phyloP scores from a whole-genome alignment of 2,888 invertebrate species.

The Agonopterix alstromeriana region DNA sequence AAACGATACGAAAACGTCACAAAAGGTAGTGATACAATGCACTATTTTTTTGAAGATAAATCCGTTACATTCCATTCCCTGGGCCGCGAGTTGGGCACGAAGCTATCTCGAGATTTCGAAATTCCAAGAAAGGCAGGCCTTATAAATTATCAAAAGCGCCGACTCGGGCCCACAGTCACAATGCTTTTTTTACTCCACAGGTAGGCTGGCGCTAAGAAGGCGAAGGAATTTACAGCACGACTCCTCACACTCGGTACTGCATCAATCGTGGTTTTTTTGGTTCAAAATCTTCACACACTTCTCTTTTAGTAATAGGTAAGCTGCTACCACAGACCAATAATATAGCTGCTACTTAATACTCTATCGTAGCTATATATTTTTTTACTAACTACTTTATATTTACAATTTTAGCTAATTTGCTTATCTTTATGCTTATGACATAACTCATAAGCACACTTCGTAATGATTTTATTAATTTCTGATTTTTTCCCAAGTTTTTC shows the following conservation, averaged over 20 bases:
- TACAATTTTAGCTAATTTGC: too few species aligned
- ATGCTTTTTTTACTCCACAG: constrained; percentile 72
- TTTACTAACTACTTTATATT: too few species aligned
- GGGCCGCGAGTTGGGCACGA: constrained; percentile 44
- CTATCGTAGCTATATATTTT: too few species aligned
- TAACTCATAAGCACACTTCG: too few species aligned
- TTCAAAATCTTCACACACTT: too few species aligned
- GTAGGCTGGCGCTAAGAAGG: constrained; percentile 74
- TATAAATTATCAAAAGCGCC: constrained; percentile 77
- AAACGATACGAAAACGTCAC: constrained; percentile 40
- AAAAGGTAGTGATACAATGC: constrained; percentile 50
- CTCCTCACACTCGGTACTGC: constrained; percentile 35
- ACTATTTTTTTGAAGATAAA: constrained; percentile 62
- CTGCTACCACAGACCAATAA: too few species aligned
- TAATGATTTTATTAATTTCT: too few species aligned
- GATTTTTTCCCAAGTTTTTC: too few species aligned
- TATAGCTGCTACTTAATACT: too few species aligned
- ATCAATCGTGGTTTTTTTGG: neutral
- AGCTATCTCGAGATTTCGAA: constrained; percentile 72
- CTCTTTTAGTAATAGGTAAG: too few species aligned
- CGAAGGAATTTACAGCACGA: constrained; percentile 61
- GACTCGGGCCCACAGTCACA: constrained; percentile 68
- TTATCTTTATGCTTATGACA: too few species aligned
- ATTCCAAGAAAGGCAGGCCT: constrained; percentile 74
- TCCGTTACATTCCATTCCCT: constrained; percentile 73